Evolutionary conservation across 2,888 invertebrate species (phyloP), one percentile per base, ranked within the genome.

Genomic region (Sacculina carcini): DNA sequence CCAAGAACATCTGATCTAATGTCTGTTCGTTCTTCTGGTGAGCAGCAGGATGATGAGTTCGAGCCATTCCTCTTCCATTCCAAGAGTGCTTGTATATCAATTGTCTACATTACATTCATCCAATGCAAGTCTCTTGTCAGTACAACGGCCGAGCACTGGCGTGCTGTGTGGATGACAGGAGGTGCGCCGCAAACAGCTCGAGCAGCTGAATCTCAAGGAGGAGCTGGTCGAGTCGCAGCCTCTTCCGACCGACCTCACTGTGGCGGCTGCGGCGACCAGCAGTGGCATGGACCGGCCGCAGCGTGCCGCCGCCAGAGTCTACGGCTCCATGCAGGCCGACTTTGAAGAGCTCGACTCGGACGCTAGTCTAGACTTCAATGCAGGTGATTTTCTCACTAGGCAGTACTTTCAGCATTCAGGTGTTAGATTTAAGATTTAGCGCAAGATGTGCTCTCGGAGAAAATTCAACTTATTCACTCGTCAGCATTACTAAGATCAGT

Each of bases 341-440:
- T 51, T 53, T 2, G 56, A 56, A 19, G 51, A 51, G 26, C 51
- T 53, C 12, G 54, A 53, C 34, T 53, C 55, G 4, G 56, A 57
- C 50, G 52, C 55, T 21, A 56, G 55, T 32, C 55, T 56, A 24
- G 54, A 56, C 51, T 51, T 56, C 12, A 54, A 52, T 21, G 56
- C 52, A 28, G 55, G 50, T 42, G 12, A 6, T 24, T 28, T 5
- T 10, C 12, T 19, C n/a, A 61, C 83, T 90, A 62, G 85, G 81
- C 56, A 96, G 71, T 56, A 87, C 84, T 64, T 84, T 79, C 55
- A 96, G 69, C 65, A 98, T 96, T 60, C 86, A 84, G 66, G 82
- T 96, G 66, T 96, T 98, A 61, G 81, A 78, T 64, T 85, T 84
- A 55, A 94, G n/a, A n/a, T n/a, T n/a, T n/a, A n/a, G n/a, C n/a